Percentiles rank a stretch among this genome's conserved stretches.
phyloP scores from a whole-genome alignment of 1,140 invertebrate species.

The Listronotus bonariensis region DNA sequence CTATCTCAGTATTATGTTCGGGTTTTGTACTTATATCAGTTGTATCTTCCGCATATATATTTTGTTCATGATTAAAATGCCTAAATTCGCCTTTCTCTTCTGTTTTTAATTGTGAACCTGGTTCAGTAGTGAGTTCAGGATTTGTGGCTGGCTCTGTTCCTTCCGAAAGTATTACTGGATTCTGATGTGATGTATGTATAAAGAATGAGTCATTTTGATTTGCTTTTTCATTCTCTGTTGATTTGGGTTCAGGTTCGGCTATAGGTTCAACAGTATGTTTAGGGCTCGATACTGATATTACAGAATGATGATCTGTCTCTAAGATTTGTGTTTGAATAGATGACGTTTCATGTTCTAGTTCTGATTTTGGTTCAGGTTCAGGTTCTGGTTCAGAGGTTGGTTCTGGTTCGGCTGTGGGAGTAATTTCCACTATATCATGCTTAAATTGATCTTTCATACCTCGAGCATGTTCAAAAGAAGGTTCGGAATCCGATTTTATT shows the following conservation, averaged over 20 bases:
- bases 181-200: too few relatives aligned
- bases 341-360: neutral
- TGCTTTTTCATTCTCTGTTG: constrained; percentile 23
- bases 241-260: constrained; percentile 47
- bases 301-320: constrained; percentile 31
- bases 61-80: constrained; percentile 44
- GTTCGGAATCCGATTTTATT: constrained; percentile 45
- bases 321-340: constrained; percentile 45
- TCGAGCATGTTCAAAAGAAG: constrained; percentile 39
- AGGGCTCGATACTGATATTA: neutral
- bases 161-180: too few relatives aligned
- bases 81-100: constrained; percentile 24
- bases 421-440: constrained; percentile 35
- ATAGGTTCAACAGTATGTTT: constrained; percentile 49
- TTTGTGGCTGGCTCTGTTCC: constrained; percentile 9
- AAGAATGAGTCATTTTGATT: too few relatives aligned
- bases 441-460: constrained; percentile 43
- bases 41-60: constrained; percentile 45
- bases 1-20: constrained; percentile 43
- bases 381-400: constrained; percentile 41
- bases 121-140: constrained; percentile 47
- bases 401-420: constrained; percentile 50
- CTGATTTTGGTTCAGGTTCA: constrained; percentile 24
- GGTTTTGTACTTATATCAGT: constrained; percentile 34
- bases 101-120: constrained; percentile 43